phyloP scores from a whole-genome alignment of 2,113 vertebrate species.

The Willisornis vidua region DNA sequence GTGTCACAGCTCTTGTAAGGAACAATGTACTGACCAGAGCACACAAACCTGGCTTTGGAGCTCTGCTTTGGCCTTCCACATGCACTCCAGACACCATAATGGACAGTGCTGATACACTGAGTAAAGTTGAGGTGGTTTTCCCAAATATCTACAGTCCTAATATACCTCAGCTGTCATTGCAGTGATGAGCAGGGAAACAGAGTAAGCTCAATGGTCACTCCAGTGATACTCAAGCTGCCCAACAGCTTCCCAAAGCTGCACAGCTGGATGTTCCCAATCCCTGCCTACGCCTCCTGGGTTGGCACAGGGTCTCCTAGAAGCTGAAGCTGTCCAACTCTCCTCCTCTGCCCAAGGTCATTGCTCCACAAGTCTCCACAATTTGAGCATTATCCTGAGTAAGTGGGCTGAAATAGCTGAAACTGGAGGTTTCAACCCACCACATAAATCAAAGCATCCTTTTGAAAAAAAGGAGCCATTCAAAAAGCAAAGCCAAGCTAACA shows the following conservation, averaged over 20 bases:
- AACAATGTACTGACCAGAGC: background rate
- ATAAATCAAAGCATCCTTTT: background rate
- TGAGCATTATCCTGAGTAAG: background rate
- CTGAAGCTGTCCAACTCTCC: background rate
- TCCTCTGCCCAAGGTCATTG: background rate
- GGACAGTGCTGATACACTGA: background rate
- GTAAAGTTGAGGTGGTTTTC: background rate
- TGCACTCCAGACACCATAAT: background rate
- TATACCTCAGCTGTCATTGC: background rate
- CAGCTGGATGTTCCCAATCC: background rate
- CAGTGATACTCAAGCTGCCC: background rate
- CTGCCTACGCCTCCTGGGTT: background rate
- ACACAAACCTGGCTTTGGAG: background rate
- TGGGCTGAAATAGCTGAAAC: slow-evolving; percentile 17
- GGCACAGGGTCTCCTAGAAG: background rate
- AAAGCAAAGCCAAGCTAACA: background rate
- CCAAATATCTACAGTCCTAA: background rate
- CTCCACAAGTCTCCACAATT: background rate
- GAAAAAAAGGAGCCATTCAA: background rate
- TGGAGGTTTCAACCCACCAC: background rate
- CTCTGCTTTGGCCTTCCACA: background rate
- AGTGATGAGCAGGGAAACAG: background rate
- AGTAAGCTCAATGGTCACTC: background rate
- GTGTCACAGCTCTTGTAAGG: background rate
- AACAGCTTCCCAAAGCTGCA: background rate